Base-by-base conservation (phyloP, 2,888 invertebrate species). In the Empis livida region DNA sequence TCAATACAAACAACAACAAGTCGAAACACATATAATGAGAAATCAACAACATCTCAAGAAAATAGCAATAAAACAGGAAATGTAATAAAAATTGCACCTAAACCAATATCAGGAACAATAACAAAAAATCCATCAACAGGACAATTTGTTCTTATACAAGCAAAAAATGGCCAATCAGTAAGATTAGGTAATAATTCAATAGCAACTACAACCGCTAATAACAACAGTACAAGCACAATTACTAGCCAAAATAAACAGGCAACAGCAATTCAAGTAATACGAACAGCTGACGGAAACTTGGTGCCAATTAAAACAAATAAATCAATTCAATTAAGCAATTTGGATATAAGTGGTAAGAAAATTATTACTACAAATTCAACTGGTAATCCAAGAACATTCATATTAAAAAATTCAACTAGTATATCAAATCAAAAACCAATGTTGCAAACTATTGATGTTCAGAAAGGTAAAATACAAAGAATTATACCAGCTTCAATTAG, bases 181-280 rank as follows among this genome's bases (percentile, higher is more conserved):
- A 20, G 20, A 10, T 14, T 41, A 14, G 20, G 41, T 35, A n/a
- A n/a, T n/a, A n/a, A 13, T n/a, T 6, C n/a, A 35, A 13, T n/a
- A 13, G n/a, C 13, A n/a, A 35, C n/a, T 5, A n/a, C 35, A 35
- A n/a, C 2, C n/a, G n/a, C 6, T 8, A n/a, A 13, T 13, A 35
- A 35, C 8, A 35, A 8, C 9, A 32, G n/a, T n/a, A 35, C 5
- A 6, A 4, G 2, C 3, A 16, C 40, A 17, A 41, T 41, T 27
- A 14, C 5, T n/a, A 23, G 4, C n/a, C 10, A 27, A 27, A 8
- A 14, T 23, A 23, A 13, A 23, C 5, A 41, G 20, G 8, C 9
- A 23, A 41, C 23, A 23, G 56, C 60, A 6, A 60, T 62, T 43
- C 61, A 62, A 50, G 55, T 63, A n/a, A 45, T 63, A 23, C 59